A percentile compares a stretch with the other conserved stretches of the same genome.
Evolutionary conservation across 2,888 invertebrate genomes (phyloP).

Genomic region (Troglohyphantes excavatus): DNA sequence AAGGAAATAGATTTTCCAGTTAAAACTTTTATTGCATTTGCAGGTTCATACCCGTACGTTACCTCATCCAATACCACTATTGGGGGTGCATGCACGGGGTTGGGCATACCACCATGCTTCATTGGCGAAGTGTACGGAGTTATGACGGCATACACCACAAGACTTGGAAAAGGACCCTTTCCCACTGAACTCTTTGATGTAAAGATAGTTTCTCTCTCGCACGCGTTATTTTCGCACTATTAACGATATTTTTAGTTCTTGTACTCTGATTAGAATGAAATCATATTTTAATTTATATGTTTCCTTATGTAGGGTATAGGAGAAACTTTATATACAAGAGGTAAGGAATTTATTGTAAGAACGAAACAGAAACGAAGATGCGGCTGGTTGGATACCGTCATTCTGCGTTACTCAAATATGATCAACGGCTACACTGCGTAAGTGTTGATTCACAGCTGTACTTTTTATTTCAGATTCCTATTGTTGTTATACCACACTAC

Average conservation of each 20-base stretch:
- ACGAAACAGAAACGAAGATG: constrained; percentile 96
- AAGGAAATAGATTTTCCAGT: no score
- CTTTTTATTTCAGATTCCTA: no score
- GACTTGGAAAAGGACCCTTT: constrained; percentile 99
- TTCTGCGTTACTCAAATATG: constrained; percentile 94
- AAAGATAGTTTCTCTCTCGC: constrained; percentile 81
- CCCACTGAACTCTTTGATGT: constrained; percentile 95
- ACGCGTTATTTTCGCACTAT: not conserved
- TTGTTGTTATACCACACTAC: no score
- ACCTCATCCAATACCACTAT: constrained; percentile 99
- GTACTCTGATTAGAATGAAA: no score
- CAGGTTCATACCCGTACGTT: constrained; percentile 98
- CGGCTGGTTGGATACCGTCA: constrained; percentile 97
- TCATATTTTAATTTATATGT: no score
- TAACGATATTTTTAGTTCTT: not conserved
- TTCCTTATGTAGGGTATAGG: constrained; percentile 93
- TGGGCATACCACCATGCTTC: constrained; percentile 94
- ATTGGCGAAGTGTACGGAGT: constrained; percentile 97
- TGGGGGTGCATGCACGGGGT: constrained; percentile 96
- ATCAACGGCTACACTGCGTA: constrained; percentile 97
- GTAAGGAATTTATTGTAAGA: constrained; percentile 92
- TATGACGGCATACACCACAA: constrained; percentile 98
- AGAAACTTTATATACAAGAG: constrained; percentile 87
- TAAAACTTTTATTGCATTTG: constrained; percentile 76
- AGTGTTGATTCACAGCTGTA: no score